Evolutionary conservation across 2,797 vertebrate species (phyloP), one percentile per base, ranked within the genome.

Genomic region (Cuculus canorus): DNA sequence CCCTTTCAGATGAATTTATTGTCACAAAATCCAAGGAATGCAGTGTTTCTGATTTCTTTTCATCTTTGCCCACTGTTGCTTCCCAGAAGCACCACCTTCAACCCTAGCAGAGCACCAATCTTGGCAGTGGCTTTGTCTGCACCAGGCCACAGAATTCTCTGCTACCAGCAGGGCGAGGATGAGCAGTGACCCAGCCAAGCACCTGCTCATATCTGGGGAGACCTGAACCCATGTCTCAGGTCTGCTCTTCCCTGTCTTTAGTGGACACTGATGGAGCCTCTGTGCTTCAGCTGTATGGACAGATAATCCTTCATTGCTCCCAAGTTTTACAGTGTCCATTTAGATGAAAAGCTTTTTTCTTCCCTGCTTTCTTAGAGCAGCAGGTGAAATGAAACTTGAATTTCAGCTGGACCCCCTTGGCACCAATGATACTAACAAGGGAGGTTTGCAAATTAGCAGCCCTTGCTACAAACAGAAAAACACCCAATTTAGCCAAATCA

Each of bases 401-500:
- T 65, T 68, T 93, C 88, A 95, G 78, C 81, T 87, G 91, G 70
- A 94, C 82, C 91, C 63, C 83, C 64, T 88, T 71, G 60, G 61
- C 0, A 0, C 68, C 64, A 69, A 93, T 1, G 48, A 78, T 90
- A 90, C 94, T 90, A 96, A 95, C 56, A 92, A 93, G 68, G 86
- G 86, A 96, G 88, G 68, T 92, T 95, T 95, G 95, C 86, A 94
- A 94, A 95, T 93, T 95, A 96, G 71, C 95, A 96, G 68, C 78
- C 91, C 90, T 79, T 90, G 93, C 81, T 96, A 95, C 94, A 94
- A 94, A 93, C 85, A 92, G 63, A 87, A 85, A 94, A 95, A 94
- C 88, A 95, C 90, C 78, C 94, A 92, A 95, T 95, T 96, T 96
- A 96, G 95, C 86, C 83, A 95, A 95, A 95, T 93, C 92, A 92